Evolutionary conservation across 1,140 invertebrate species (phyloP), one percentile per base, ranked within the genome.

Genomic region (Hycleus phaleratus): DNA sequence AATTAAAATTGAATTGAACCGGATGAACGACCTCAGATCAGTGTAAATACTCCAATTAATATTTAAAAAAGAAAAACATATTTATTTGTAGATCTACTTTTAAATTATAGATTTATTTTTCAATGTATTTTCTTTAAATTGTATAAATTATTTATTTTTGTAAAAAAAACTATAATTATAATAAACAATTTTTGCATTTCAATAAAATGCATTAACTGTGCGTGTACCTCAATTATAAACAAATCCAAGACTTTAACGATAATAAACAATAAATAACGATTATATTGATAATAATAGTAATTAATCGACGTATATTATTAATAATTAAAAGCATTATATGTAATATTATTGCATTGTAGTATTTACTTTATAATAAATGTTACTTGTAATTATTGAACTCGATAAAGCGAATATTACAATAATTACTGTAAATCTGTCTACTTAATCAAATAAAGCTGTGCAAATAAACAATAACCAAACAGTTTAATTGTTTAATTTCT

Each of bases 401-500:
- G 4, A 32, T 32, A 18, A 18, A 18, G 18, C 18, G 18, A 18
- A 18, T 18, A 18, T 18, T 18, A 18, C 32, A 32, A 5, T 5
- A 32, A 32, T 32, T 32, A 32, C 32, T 32, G 32, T 32, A 32
- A 32, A 32, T 32, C 32, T 32, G 32, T 32, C 32, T 55, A 56
- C 47, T 49, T 56, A 49, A 56, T 42, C 38, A 49, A 56, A 49
- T 56, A 56, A 56, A 56, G 54, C 54, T 56, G 54, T 56, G 54
- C 46, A 56, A 56, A 44, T 25, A 43, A 52, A 51, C 39, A 12
- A 26, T n/a, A 39, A 39, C 10, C 6, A 39, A 39, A 39, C 18
- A 7, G 10, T 10, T 39, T 39, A 6, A 10, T 39, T 39, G 38
- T 39, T 39, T 39, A 39, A 39, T 39, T 39, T 39, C 10, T 2